A percentile compares a stretch with the other conserved stretches of the same genome.
These are phyloP conservation scores for Nephrotoma appendiculata DNA, from an alignment of 2,888 invertebrate genomes.

Conservation along the genomic window DNA sequence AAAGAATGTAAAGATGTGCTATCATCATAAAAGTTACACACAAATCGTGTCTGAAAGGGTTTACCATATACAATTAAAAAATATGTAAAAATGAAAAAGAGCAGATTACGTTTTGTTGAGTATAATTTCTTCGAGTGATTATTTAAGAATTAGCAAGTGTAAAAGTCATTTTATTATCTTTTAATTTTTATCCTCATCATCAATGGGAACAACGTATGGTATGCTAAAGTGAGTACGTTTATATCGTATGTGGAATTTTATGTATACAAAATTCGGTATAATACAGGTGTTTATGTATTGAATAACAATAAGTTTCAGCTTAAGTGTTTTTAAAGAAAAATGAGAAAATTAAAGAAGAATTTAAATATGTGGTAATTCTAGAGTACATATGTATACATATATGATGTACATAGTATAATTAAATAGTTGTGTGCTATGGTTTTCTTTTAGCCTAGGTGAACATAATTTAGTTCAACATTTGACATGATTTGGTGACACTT, in stretches of 20 bases:
- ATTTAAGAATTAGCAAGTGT: neutral
- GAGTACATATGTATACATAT: neutral
- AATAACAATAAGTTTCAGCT: neutral
- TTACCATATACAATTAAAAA: neutral
- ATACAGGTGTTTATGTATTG: neutral
- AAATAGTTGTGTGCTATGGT: neutral
- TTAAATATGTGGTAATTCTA: neutral
- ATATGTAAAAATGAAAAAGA: neutral
- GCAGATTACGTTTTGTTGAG: neutral
- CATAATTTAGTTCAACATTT: neutral
- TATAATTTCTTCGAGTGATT: neutral
- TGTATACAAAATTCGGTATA: neutral
- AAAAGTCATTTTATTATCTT: neutral
- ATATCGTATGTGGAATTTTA: neutral
- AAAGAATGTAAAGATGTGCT: too few species aligned
- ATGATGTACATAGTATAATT: neutral
- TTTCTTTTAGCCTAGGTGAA: neutral
- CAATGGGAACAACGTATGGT: neutral
- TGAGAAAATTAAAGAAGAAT: neutral
- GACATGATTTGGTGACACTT: neutral
- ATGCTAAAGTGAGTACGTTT: neutral
- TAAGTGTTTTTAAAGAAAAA: neutral
- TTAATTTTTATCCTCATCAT: neutral
- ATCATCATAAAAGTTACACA: too few species aligned
- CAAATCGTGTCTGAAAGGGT: neutral